A percentile compares a stretch with the other conserved stretches of the same genome.
Conservation (phyloP, 1,140 invertebrate species). For the Diploscapter pachys region DNA sequence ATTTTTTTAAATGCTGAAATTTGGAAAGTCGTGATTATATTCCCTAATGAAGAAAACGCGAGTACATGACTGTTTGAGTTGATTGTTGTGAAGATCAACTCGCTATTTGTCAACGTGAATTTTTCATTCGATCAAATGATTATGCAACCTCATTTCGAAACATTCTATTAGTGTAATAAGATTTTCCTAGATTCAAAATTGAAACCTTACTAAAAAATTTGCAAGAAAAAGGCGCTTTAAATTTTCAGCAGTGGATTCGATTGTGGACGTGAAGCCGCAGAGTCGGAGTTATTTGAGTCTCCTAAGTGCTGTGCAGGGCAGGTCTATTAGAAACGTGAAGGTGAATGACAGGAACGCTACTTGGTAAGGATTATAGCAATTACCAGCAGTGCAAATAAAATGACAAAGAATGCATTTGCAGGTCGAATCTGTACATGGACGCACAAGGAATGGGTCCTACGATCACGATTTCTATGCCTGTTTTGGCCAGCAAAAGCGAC, state of each 20-base stretch:
- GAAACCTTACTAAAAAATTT: background rate
- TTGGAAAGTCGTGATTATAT: too few species aligned
- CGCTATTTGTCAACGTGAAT: too few species aligned
- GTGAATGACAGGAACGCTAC: constrained; percentile 31
- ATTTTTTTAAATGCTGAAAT: too few species aligned
- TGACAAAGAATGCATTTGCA: background rate
- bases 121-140: too few species aligned
- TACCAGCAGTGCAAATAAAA: too few species aligned
- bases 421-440: constrained; percentile 54
- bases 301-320: constrained; percentile 36
- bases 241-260: constrained; percentile 44
- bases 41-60: too few species aligned
- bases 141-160: too few species aligned
- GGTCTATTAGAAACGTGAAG: constrained; percentile 9
- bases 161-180: too few species aligned
- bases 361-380: too few species aligned
- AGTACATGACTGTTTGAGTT: too few species aligned
- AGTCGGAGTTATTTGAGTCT: constrained; percentile 43
- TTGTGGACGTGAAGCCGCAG: constrained; percentile 50
- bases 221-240: background rate
- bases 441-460: constrained; percentile 46
- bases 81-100: too few species aligned
- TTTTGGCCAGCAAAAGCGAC: constrained; percentile 37
- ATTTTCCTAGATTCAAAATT: too few species aligned
- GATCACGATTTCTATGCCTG: constrained; percentile 49